Percentiles rank a stretch among this genome's conserved stretches.
These are phyloP conservation scores for Syngnathoides biaculeatus DNA, from an alignment of 2,113 vertebrate species.

Conservation along the genomic window DNA sequence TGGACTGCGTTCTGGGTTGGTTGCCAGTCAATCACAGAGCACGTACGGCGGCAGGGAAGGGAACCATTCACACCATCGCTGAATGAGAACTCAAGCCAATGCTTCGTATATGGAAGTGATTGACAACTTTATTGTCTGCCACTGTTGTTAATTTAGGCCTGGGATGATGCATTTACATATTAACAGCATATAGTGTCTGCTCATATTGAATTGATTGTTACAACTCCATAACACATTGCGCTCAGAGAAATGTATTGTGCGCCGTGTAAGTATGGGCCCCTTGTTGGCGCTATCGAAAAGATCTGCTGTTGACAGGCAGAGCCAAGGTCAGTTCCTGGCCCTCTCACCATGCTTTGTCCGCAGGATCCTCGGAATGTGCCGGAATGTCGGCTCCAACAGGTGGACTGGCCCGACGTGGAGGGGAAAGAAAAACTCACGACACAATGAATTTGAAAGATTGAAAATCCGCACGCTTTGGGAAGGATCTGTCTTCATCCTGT, in stretches of 20 bases:
- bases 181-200: background rate
- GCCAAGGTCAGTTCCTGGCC: constrained; percentile 64
- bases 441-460: background rate
- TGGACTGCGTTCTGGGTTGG: no score
- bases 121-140: no score
- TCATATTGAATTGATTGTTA: background rate
- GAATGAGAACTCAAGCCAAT: no score
- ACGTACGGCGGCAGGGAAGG: no score
- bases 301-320: constrained; percentile 66
- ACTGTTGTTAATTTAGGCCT: background rate
- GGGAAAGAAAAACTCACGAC: background rate
- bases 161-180: background rate
- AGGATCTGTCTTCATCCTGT: background rate
- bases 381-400: constrained; percentile 65
- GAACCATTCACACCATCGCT: no score
- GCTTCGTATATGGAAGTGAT: no score
- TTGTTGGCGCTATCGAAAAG: constrained; percentile 52
- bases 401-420: constrained; percentile 37
- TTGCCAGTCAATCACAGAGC: no score
- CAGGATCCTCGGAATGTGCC: constrained; percentile 54
- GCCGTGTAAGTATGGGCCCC: constrained; percentile 24
- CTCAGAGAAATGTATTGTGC: background rate
- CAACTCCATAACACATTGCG: background rate
- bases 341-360: constrained; percentile 67
- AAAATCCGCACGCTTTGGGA: background rate